A percentile compares a stretch with the other conserved stretches of the same genome.
phyloP scores from a whole-genome alignment of 2,888 invertebrate species.

The Apotomis betuletana region DNA sequence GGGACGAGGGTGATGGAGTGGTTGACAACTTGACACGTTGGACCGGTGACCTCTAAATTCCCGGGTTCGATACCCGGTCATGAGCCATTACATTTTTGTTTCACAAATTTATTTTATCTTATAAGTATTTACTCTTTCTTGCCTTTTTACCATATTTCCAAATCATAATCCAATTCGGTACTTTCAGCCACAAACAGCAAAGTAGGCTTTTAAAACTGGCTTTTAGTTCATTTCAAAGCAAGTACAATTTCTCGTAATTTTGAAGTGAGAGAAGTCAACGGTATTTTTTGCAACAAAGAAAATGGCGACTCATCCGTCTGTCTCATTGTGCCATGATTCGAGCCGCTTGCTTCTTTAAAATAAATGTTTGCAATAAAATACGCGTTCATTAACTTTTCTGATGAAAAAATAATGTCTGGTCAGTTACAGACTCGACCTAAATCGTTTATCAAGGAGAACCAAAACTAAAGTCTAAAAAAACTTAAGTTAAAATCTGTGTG shows the following conservation, averaged over 20 bases:
- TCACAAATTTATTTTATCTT: too few species aligned
- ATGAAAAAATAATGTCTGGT: not conserved
- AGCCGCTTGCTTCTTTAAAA: not conserved
- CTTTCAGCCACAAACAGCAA: not conserved
- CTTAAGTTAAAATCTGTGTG: not conserved
- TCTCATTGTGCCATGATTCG: not conserved
- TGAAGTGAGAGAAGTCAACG: not conserved
- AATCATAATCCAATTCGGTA: not conserved
- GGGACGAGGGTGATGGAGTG: too few species aligned
- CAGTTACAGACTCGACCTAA: too few species aligned
- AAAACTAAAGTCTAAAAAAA: not conserved
- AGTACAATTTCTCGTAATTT: not conserved
- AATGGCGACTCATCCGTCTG: conserved; percentile 10
- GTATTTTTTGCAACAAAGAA: not conserved
- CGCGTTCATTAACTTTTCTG: not conserved
- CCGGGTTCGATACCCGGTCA: too few species aligned
- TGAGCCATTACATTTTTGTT: too few species aligned
- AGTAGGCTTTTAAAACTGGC: not conserved
- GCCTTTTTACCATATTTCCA: not conserved
- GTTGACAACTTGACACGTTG: too few species aligned
- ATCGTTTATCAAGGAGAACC: not conserved
- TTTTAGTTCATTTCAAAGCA: not conserved
- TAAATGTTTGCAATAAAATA: not conserved
- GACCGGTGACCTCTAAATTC: too few species aligned
- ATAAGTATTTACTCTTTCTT: too few species aligned